phyloP scores from a whole-genome alignment of 2,888 invertebrate species.

The Apeira syringaria region DNA sequence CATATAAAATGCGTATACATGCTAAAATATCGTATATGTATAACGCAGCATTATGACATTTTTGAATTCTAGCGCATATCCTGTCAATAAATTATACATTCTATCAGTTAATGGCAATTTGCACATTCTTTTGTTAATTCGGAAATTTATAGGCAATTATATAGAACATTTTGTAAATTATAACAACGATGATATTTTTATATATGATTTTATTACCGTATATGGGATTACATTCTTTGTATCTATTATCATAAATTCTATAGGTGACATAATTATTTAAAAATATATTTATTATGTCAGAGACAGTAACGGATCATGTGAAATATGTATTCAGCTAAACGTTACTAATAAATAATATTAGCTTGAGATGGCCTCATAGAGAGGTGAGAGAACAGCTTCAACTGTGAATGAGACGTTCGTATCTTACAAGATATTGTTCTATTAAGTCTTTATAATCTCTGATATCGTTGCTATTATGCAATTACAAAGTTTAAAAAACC shows the following conservation, averaged over 20 bases:
- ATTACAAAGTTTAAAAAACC: no score
- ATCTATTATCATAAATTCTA: constrained; percentile 22
- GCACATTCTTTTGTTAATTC: constrained; percentile 31
- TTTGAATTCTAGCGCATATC: constrained; percentile 19
- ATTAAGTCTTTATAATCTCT: no score
- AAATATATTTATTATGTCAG: constrained; percentile 25
- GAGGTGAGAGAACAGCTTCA: no score
- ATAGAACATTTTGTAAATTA: constrained; percentile 27
- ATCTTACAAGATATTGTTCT: no score
- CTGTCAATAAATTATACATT: constrained; percentile 16
- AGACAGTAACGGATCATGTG: constrained; percentile 13
- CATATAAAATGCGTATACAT: no score
- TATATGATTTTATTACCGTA: constrained; percentile 31
- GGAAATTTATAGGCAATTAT: constrained; percentile 31
- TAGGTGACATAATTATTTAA: constrained; percentile 20
- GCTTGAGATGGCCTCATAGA: no score
- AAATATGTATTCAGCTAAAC: no score
- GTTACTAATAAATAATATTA: no score
- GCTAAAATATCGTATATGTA: no score
- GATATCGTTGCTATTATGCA: no score
- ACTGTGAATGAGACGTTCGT: no score
- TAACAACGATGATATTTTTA: constrained; percentile 30
- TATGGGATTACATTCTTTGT: constrained; percentile 27
- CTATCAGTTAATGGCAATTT: constrained; percentile 19
- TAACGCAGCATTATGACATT: no score